Evolutionary conservation across 2,797 vertebrate species (phyloP).

Genomic region (Hozukius guyotensis): DNA sequence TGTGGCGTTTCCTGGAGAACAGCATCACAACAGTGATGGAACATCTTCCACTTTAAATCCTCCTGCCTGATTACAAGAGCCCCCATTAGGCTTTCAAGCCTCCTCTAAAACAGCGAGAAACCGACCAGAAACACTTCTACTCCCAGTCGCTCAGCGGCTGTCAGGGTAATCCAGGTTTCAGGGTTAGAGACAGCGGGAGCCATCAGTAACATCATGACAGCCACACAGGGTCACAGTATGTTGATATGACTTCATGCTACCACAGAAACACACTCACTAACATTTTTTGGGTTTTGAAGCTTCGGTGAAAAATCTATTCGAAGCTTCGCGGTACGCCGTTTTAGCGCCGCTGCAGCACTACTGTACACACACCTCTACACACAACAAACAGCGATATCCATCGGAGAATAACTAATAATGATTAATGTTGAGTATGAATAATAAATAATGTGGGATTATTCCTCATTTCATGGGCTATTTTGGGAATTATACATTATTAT

Average conservation of each 20-base stretch:
- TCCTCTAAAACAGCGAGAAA: conserved; percentile 46
- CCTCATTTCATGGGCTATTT: no score
- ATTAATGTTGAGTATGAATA: no score
- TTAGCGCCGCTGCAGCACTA: no score
- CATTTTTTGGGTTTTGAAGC: no score
- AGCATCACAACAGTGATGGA: conserved; percentile 15
- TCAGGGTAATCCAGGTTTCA: conserved; percentile 40
- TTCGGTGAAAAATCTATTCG: no score
- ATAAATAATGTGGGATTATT: no score
- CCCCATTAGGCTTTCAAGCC: conserved; percentile 42
- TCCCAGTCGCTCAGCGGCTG: conserved; percentile 28
- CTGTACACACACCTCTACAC: no score
- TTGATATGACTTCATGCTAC: background rate
- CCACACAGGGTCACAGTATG: background rate
- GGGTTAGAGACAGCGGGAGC: background rate
- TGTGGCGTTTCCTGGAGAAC: conserved; percentile 4
- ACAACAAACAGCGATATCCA: no score
- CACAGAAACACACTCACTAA: background rate
- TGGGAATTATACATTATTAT: no score
- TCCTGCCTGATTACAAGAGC: conserved; percentile 50
- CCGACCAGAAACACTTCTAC: conserved; percentile 34
- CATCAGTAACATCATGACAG: background rate
- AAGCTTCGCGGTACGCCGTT: no score
- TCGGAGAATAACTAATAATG: no score
- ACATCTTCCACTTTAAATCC: conserved; percentile 37